A percentile compares a stretch with the other conserved stretches of the same genome.
Conservation (phyloP, 2,797 vertebrate species). For the Decapterus maruadsi region DNA sequence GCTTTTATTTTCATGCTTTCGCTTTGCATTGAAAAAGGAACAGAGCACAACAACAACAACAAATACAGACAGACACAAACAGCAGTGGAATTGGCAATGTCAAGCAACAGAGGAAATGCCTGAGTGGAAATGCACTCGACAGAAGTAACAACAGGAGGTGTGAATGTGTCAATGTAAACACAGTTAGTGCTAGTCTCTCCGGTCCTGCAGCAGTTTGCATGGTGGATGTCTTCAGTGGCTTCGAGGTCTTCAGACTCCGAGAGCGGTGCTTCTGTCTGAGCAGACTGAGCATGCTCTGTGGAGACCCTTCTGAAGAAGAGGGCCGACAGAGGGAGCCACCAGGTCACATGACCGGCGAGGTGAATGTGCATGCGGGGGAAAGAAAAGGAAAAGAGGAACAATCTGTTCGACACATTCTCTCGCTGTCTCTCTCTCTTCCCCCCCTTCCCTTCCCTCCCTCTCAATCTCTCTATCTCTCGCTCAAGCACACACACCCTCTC, state of each 20-base stretch:
- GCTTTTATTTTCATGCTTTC: neutral
- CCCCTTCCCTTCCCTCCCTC: slow-evolving; percentile 28
- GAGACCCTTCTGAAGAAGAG: slow-evolving; percentile 81
- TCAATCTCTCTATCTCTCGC: slow-evolving; percentile 43
- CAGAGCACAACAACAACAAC: too few species aligned
- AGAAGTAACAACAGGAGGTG: neutral
- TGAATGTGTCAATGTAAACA: neutral
- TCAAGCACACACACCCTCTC: slow-evolving; percentile 39
- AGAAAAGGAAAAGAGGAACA: slow-evolving; percentile 84
- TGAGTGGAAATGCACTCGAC: neutral
- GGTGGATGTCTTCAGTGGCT: slow-evolving; percentile 37
- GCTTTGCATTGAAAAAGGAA: neutral
- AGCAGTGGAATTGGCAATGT: neutral
- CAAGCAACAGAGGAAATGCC: neutral
- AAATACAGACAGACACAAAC: neutral
- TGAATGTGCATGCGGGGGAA: slow-evolving; percentile 86
- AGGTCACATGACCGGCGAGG: slow-evolving; percentile 84
- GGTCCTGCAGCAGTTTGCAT: neutral
- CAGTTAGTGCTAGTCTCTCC: neutral
- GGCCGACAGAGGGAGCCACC: slow-evolving; percentile 87
- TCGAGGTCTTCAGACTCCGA: slow-evolving; percentile 74
- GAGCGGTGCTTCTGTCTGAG: slow-evolving; percentile 49
- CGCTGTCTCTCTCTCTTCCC: slow-evolving; percentile 32
- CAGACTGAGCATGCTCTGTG: slow-evolving; percentile 86
- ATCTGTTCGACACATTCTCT: slow-evolving; percentile 81